phyloP scores from a whole-genome alignment of 2,113 vertebrate genomes.

The Crotalus horridus region DNA sequence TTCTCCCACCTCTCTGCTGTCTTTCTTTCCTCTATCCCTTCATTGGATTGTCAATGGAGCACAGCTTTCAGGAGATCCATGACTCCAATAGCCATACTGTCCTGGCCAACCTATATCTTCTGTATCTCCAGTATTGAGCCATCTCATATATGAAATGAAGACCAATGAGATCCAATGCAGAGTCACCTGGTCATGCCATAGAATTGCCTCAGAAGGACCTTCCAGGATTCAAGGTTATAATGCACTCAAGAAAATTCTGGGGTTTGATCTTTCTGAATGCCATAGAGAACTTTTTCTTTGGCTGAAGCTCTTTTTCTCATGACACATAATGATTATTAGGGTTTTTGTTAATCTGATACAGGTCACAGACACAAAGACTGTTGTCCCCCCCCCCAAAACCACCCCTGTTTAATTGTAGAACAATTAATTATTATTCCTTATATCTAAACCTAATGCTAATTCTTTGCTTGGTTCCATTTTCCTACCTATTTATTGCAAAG shows the following conservation, averaged over 20 bases:
- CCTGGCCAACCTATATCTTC: conserved; percentile 61
- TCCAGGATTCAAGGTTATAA: neutral
- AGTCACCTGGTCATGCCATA: neutral
- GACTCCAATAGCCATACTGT: conserved; percentile 43
- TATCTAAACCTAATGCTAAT: too few species aligned
- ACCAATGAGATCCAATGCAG: conserved; percentile 55
- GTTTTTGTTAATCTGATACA: too few species aligned
- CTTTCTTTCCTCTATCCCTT: conserved; percentile 67
- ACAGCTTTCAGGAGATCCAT: conserved; percentile 57
- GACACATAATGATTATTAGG: too few species aligned
- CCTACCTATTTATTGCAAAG: too few species aligned
- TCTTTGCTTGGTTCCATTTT: too few species aligned
- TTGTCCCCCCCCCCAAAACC: too few species aligned
- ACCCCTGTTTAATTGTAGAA: too few species aligned
- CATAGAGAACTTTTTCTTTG: neutral
- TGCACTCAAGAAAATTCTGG: neutral
- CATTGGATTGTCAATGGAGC: conserved; percentile 61
- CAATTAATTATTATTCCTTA: too few species aligned
- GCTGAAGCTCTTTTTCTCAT: neutral
- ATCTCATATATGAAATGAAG: conserved; percentile 63
- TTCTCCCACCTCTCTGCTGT: conserved; percentile 65
- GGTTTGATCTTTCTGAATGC: neutral
- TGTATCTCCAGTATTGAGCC: conserved; percentile 62
- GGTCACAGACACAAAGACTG: too few species aligned
- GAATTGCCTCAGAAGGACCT: neutral